Base-by-base conservation (phyloP, 2,797 vertebrate genomes). In the Dromococcyx pavoninus region DNA sequence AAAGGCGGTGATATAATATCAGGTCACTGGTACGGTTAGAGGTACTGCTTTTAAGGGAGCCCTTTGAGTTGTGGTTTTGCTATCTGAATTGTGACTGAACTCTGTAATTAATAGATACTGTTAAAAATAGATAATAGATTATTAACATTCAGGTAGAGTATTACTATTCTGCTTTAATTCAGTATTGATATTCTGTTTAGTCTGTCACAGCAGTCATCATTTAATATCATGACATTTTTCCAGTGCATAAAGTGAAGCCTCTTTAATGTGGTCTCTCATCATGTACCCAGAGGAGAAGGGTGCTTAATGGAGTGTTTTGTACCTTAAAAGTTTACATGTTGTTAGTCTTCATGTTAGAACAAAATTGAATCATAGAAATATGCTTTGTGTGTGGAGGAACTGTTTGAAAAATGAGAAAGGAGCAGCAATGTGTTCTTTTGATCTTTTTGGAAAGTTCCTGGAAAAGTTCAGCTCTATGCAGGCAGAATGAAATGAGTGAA, bases 311-410 rank as follows among this genome's bases (percentile, higher is more conserved):
- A 28, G 12, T 43, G 27, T 60, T 91, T 71, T 71, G 28, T 74
- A 30, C 9, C 1, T 27, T 61, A 22, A 11, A 84, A 65, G 8
- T 43, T 75, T 62, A 15, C 1, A 0, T 69, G 16, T 67, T 90
- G 65, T 80, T 57, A 53, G 21, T 39, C 66, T 86, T 91, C 5
- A 1, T 14, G 4, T 62, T 76, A 57, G 51, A 70, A 78, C 30
- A 53, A 58, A 30, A 19, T 39, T 0, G 3, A 12, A 27, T 70
- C 23, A 5, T 17, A 56, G 25, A 79, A 74, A 41, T 76, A 64
- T 0, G 9, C 27, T 58, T 74, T 15, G 3, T 5, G 3, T 3
- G 0, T 50, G 22, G 39, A 44, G 17, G 22, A 89, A 11, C 25
- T 53, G 7, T 37, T 74, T 88, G 53, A 74, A 86, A 62, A 86